Evolutionary conservation across 2,797 vertebrate species (phyloP), one percentile per base, ranked within the genome.

Genomic region (Peromyscus melanophrys): DNA sequence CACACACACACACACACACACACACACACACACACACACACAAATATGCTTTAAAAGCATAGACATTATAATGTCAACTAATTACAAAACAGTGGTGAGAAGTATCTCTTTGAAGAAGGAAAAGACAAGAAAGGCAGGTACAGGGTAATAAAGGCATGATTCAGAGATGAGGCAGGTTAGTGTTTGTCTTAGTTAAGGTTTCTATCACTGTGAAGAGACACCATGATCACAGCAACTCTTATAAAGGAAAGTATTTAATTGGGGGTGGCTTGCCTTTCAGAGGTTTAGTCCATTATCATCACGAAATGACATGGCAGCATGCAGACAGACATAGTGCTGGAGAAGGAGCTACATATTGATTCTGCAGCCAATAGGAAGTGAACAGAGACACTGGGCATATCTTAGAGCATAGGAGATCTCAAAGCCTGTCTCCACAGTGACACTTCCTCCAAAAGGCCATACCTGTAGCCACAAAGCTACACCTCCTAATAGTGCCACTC

Each of bases 101-200:
- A 96, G 4, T n/a, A 17, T 90, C 86, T 31, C 29, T 40, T 73
- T 73, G 40, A 52, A 93, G 19, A 83, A 90, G 12, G 63, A 67
- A 95, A 96, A 89, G 21, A 88, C 1, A 89, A 29, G 19, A 69
- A 84, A 84, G 29, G 63, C 11, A 85, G 59, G 69, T 10, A 0
- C 11, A 49, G 13, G 92, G 59, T 76, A 95, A 96, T 75, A 63
- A 94, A 71, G 90, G 52, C 37, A 86, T 34, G 92, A 96, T 92
- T 76, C n/a, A 49, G 67, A 97, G 55, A 21, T 61, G 91, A 91
- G 0, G 21, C n/a, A 96, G 13, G 17, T 23, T 91, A 86, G 17
- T 65, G 6, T 86, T 92, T 73, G 71, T 40, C 67, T 73, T 10
- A 12, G 71, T 65, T 65, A 27, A 27, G 14, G n/a, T 23, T 73